Percentiles rank a stretch among this genome's conserved stretches.
These are phyloP conservation scores for Lissocephala sabroskyi DNA, from an alignment of 2,888 invertebrate species.

Conservation along the genomic window DNA sequence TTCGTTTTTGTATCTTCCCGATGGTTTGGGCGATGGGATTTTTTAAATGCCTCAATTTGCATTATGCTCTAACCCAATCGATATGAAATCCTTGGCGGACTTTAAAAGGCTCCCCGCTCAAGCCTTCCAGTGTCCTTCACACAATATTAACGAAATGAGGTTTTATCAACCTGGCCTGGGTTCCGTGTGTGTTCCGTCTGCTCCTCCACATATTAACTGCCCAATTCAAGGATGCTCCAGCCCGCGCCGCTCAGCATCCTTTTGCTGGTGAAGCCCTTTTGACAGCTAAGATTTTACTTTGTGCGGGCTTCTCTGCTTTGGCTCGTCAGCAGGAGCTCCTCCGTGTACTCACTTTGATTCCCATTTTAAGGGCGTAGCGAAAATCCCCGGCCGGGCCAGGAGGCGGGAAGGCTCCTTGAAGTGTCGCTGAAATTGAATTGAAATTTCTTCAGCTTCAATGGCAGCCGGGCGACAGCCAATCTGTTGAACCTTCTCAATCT, in stretches of 20 bases:
- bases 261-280: conserved; percentile 20
- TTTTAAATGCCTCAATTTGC: no score
- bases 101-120: no score
- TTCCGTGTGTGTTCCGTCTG: conserved; percentile 10
- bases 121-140: conserved; percentile 55
- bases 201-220: conserved; percentile 40
- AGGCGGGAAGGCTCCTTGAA: conserved; percentile 33
- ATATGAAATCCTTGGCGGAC: no score
- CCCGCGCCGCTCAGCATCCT: conserved; percentile 6
- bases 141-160: conserved; percentile 24
- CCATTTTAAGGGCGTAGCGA: conserved; percentile 26
- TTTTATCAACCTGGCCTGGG: no score
- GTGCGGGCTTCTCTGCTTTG: neutral
- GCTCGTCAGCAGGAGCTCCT: neutral
- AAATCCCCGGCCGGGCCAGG: no score
- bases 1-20: no score
- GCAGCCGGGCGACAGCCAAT: conserved; percentile 58
- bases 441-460: conserved; percentile 56
- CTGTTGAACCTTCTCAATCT: conserved; percentile 47
- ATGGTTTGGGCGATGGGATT: no score
- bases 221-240: no score
- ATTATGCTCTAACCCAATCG: no score
- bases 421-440: conserved; percentile 60
- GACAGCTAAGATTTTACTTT: conserved; percentile 45
- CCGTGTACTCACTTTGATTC: conserved; percentile 8